phyloP scores from a whole-genome alignment of 2,888 invertebrate genomes.

The Eupithecia insigniata region DNA sequence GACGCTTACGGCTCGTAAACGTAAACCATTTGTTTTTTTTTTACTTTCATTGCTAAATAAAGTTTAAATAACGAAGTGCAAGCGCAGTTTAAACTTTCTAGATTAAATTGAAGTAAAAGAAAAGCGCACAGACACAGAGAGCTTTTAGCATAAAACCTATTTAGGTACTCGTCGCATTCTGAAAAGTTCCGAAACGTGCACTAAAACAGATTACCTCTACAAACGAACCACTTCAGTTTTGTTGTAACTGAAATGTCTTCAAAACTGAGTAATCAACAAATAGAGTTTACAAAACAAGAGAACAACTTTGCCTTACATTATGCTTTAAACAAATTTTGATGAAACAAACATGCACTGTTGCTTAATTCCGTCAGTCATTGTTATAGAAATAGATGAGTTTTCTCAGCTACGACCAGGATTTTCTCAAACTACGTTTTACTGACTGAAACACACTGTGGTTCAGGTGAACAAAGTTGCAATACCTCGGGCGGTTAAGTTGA shows the following conservation, averaged over 20 bases:
- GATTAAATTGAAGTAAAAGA: constrained; percentile 1
- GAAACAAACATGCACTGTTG: constrained; percentile 36
- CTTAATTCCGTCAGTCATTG: constrained; percentile 37
- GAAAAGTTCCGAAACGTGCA: neutral
- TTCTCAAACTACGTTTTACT: constrained; percentile 5
- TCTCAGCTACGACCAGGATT: constrained; percentile 26
- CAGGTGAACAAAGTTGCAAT: constrained; percentile 49
- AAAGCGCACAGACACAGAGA: neutral
- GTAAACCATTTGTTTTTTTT: neutral
- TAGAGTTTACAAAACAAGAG: constrained; percentile 29
- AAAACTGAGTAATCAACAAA: constrained; percentile 37
- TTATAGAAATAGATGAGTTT: constrained; percentile 40
- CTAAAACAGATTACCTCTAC: constrained; percentile 19
- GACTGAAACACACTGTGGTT: constrained; percentile 32
- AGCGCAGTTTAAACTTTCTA: neutral
- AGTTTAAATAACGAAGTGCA: neutral
- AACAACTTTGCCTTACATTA: constrained; percentile 26
- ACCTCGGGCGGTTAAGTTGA: constrained; percentile 63
- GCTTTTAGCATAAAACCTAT: neutral
- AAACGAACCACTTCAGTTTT: constrained; percentile 18
- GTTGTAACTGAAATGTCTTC: constrained; percentile 16
- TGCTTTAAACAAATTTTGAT: constrained; percentile 43
- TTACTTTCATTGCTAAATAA: neutral
- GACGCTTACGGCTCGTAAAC: neutral
- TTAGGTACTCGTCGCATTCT: neutral